Conservation (phyloP, 2,113 vertebrate species). For the Austrofundulus limnaeus region DNA sequence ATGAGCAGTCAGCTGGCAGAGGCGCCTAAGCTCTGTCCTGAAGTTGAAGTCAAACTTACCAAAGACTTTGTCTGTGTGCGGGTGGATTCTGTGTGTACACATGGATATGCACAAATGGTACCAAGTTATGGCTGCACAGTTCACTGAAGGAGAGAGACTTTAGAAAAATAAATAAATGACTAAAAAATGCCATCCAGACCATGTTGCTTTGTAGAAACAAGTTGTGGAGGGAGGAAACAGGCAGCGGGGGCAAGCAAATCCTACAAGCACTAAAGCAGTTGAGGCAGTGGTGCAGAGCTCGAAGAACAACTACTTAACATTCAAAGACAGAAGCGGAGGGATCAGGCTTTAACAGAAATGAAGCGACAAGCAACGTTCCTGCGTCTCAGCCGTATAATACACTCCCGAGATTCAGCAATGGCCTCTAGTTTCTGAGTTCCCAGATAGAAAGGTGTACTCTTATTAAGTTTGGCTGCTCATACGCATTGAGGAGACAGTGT, state of each 20-base stretch:
- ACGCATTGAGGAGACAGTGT: conserved; percentile 4
- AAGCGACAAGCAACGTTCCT: conserved; percentile 70
- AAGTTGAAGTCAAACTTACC: conserved; percentile 9
- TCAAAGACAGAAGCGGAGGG: conserved; percentile 73
- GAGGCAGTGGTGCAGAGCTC: conserved; percentile 59
- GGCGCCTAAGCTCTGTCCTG: conserved; percentile 20
- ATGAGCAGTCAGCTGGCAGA: conserved; percentile 30
- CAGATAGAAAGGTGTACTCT: conserved; percentile 9
- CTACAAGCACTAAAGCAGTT: conserved; percentile 71
- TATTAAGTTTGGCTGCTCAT: conserved; percentile 15
- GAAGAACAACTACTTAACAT: conserved; percentile 76
- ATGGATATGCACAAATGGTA: conserved; percentile 42
- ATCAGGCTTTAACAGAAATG: conserved; percentile 70
- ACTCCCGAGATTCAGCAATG: conserved; percentile 47
- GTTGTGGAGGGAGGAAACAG: conserved; percentile 47
- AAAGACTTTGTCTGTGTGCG: conserved; percentile 12
- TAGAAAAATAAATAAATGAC: no score
- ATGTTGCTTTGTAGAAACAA: conserved; percentile 42
- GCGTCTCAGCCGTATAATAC: conserved; percentile 63
- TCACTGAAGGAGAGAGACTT: conserved; percentile 44
- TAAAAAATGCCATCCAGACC: conserved; percentile 33
- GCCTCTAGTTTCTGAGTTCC: conserved; percentile 41
- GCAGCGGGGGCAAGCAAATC: conserved; percentile 59
- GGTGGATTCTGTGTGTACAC: conserved; percentile 32
- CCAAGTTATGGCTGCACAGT: conserved; percentile 40